Evolutionary conservation across 2,797 vertebrate genomes (phyloP).

Genomic region (Sebastes kiyomatsui): DNA sequence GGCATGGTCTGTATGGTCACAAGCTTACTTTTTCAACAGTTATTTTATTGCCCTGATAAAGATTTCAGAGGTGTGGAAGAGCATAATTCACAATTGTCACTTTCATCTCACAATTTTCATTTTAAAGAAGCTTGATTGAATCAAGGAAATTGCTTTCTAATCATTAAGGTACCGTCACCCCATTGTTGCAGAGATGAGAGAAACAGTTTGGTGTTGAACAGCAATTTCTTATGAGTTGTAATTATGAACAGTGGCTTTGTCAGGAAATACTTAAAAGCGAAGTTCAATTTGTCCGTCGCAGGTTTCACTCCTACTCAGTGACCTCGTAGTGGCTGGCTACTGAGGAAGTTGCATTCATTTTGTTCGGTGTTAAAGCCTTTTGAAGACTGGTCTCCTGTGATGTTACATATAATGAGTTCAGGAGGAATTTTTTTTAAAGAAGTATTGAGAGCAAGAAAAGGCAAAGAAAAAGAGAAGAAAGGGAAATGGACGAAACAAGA

Average conservation of each 20-base stretch:
- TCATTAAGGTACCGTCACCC: not conserved
- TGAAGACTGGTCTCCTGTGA: constrained; percentile 51
- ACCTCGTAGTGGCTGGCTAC: constrained; percentile 29
- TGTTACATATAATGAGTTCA: constrained; percentile 54
- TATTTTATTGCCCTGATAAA: not conserved
- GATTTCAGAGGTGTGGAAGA: not conserved
- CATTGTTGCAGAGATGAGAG: constrained; percentile 31
- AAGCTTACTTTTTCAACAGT: not conserved
- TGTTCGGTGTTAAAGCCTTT: constrained; percentile 41
- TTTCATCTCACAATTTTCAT: not conserved
- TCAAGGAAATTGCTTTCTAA: constrained; percentile 41
- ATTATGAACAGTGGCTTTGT: constrained; percentile 53
- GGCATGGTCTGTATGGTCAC: not conserved
- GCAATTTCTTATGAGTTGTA: constrained; percentile 41
- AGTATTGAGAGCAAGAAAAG: constrained; percentile 23
- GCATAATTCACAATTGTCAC: constrained; percentile 25
- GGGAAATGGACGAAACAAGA: constrained; percentile 30
- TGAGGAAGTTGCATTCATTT: constrained; percentile 40
- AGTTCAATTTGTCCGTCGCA: constrained; percentile 54
- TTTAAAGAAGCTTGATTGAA: constrained; percentile 17
- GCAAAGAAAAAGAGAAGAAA: not conserved
- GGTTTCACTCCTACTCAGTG: constrained; percentile 38
- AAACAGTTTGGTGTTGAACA: constrained; percentile 42
- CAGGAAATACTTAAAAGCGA: constrained; percentile 52
- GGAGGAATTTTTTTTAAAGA: constrained; percentile 21